A percentile compares a stretch with the other conserved stretches of the same genome.
These are phyloP conservation scores for Calliscelio sp. DNA, from an alignment of 2,888 invertebrate species.

Conservation along the genomic window DNA sequence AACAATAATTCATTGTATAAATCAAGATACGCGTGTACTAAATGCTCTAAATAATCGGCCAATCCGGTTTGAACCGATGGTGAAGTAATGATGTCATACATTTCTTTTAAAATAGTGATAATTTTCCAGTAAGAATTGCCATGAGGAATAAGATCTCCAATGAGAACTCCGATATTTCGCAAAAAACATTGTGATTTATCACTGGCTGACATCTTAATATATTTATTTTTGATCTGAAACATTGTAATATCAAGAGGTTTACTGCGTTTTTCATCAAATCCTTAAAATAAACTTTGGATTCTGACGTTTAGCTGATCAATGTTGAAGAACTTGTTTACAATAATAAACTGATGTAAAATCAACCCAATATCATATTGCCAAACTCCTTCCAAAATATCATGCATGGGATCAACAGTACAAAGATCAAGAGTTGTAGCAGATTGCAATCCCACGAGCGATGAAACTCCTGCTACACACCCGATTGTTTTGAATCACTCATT, in stretches of 20 bases:
- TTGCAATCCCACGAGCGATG: slow-evolving; percentile 35
- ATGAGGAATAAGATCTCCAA: slow-evolving; percentile 58
- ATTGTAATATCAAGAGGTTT: slow-evolving; percentile 48
- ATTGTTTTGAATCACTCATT: slow-evolving; percentile 39
- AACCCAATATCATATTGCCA: slow-evolving; percentile 66
- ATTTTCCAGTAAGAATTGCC: slow-evolving; percentile 66
- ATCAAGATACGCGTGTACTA: slow-evolving; percentile 67
- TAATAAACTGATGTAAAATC: slow-evolving; percentile 31
- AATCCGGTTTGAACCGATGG: slow-evolving; percentile 37
- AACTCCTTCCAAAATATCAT: slow-evolving; percentile 69
- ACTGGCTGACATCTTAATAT: slow-evolving; percentile 70
- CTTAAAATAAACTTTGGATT: slow-evolving; percentile 40
- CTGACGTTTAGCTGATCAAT: too few species aligned
- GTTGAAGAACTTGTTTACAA: too few species aligned
- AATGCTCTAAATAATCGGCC: slow-evolving; percentile 41
- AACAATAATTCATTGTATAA: slow-evolving; percentile 48
- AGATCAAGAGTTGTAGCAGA: slow-evolving; percentile 33
- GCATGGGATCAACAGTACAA: slow-evolving; percentile 60
- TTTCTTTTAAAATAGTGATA: slow-evolving; percentile 67
- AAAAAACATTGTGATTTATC: slow-evolving; percentile 68
- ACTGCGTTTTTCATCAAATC: slow-evolving; percentile 58
- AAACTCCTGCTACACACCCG: slow-evolving; percentile 49
- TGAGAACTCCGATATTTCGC: slow-evolving; percentile 59
- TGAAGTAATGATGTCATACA: slow-evolving; percentile 63
- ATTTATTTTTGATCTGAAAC: slow-evolving; percentile 41